Conservation (phyloP, 2,797 vertebrate genomes). For the Toxotes lorentzi region DNA sequence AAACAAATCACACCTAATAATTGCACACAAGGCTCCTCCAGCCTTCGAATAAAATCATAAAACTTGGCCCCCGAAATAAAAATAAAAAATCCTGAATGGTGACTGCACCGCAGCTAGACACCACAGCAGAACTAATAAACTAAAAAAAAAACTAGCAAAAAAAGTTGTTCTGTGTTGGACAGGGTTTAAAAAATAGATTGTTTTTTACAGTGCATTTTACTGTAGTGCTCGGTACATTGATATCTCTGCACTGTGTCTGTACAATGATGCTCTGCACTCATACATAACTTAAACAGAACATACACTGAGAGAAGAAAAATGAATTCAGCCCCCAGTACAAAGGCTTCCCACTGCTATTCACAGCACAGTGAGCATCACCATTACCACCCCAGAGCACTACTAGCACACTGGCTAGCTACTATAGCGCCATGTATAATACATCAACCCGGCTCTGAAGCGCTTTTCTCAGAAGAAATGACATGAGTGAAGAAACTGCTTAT, state of each 20-base stretch:
- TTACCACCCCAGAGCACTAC: constrained; percentile 56
- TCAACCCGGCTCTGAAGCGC: constrained; percentile 65
- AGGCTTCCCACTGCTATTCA: constrained; percentile 66
- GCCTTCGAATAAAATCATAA: too few species aligned
- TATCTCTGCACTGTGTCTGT: constrained; percentile 12
- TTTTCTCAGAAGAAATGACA: constrained; percentile 75
- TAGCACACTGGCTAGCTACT: constrained; percentile 62
- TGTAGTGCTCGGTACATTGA: background rate
- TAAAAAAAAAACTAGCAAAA: too few species aligned
- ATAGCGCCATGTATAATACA: constrained; percentile 73
- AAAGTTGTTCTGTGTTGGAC: too few species aligned
- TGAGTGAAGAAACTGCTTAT: constrained; percentile 64
- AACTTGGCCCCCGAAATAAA: too few species aligned
- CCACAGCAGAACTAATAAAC: too few species aligned
- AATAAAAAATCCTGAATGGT: too few species aligned
- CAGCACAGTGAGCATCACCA: constrained; percentile 58
- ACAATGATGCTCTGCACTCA: constrained; percentile 7
- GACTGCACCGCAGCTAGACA: too few species aligned
- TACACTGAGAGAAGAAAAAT: constrained; percentile 11
- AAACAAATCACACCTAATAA: too few species aligned
- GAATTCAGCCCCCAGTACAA: constrained; percentile 37
- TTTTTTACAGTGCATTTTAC: background rate
- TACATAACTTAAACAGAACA: constrained; percentile 25
- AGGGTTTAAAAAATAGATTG: background rate
- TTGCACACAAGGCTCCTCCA: too few species aligned